Evolutionary conservation across 1,140 invertebrate species (phyloP).

Genomic region (Caenorhabditis brenneri): DNA sequence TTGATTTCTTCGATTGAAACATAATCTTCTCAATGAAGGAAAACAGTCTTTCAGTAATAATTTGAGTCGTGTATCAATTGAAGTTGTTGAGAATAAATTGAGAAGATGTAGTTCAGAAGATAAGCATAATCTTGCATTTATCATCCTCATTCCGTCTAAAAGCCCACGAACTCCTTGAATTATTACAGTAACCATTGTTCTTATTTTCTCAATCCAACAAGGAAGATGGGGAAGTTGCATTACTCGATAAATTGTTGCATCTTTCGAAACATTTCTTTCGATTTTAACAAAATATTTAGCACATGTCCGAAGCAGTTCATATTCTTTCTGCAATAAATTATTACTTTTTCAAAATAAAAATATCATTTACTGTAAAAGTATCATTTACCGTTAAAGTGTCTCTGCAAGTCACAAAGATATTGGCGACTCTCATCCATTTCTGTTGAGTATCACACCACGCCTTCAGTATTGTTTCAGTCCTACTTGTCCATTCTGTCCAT

Average conservation of each 20-base stretch:
- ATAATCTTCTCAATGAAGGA: constrained; percentile 19
- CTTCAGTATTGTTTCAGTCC: neutral
- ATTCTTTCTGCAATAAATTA: constrained; percentile 39
- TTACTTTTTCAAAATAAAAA: neutral
- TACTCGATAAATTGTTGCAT: constrained; percentile 27
- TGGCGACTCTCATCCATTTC: constrained; percentile 45
- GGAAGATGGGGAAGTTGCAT: constrained; percentile 22
- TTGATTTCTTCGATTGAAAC: constrained; percentile 39
- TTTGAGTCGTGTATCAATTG: neutral
- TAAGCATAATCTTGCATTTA: constrained; percentile 15
- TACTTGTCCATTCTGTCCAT: neutral
- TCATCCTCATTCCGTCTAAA: constrained; percentile 23
- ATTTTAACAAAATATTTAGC: constrained; percentile 39
- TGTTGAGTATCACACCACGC: constrained; percentile 11
- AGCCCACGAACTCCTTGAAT: constrained; percentile 46
- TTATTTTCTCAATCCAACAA: constrained; percentile 17
- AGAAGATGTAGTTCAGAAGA: constrained; percentile 14
- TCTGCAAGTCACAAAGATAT: constrained; percentile 40
- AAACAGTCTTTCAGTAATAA: constrained; percentile 41
- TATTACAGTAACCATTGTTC: neutral
- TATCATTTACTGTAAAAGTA: neutral
- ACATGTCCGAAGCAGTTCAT: constrained; percentile 4
- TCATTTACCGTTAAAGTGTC: constrained; percentile 19
- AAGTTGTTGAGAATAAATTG: constrained; percentile 32
- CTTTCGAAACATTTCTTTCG: neutral